Conservation (phyloP, 2,888 invertebrate genomes). For the Sesamia inferens region DNA sequence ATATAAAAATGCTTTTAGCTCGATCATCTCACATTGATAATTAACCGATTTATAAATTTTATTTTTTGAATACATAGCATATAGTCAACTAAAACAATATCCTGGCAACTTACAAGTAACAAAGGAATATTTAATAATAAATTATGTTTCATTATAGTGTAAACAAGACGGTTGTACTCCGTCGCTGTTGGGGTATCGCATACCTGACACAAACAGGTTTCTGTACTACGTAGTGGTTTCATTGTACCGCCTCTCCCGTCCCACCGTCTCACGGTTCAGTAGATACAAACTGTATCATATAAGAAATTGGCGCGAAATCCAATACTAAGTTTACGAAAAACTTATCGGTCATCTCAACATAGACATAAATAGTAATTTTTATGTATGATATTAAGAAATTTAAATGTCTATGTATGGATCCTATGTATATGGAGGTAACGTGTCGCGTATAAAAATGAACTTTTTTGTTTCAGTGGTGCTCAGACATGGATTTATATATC, state of each 20-base stretch:
- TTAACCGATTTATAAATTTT: slow-evolving; percentile 8
- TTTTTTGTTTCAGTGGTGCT: slow-evolving; percentile 85
- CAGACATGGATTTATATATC: slow-evolving; percentile 91
- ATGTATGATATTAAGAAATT: not conserved
- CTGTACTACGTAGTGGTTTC: slow-evolving; percentile 85
- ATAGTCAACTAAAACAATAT: not conserved
- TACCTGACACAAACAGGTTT: slow-evolving; percentile 87
- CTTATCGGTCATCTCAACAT: not conserved
- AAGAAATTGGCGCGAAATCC: slow-evolving; percentile 78
- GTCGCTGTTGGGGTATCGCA: slow-evolving; percentile 76
- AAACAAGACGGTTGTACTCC: slow-evolving; percentile 68
- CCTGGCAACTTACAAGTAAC: not conserved
- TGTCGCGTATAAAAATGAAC: slow-evolving; percentile 6
- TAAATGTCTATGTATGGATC: not conserved
- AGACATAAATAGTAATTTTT: not conserved
- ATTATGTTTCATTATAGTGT: slow-evolving; percentile 52
- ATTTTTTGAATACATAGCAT: not conserved
- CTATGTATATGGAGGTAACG: not conserved
- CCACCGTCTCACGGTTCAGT: slow-evolving; percentile 69
- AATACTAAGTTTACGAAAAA: slow-evolving; percentile 30
- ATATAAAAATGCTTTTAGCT: slow-evolving; percentile 49
- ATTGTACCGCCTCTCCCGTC: slow-evolving; percentile 76
- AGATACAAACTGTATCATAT: slow-evolving; percentile 43
- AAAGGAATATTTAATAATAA: slow-evolving; percentile 29
- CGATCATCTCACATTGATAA: slow-evolving; percentile 19